Evolutionary conservation across 2,797 vertebrate genomes (phyloP).

Genomic region (Crocodylus rhombifer): DNA sequence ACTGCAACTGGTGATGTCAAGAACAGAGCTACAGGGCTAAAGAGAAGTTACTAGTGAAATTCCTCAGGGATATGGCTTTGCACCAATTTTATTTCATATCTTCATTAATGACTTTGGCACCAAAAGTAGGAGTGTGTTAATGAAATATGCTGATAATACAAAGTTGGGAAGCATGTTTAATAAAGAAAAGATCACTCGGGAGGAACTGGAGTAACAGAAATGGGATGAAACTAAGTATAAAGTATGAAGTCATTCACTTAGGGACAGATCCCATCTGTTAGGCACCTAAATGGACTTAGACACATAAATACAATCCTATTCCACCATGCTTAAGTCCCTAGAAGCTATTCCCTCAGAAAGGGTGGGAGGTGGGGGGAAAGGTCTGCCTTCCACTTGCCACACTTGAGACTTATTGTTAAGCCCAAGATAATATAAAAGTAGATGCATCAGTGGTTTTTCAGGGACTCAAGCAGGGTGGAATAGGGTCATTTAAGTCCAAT

Average conservation of each 20-base stretch:
- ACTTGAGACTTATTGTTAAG: no score
- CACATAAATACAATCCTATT: no score
- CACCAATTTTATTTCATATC: constrained; percentile 7
- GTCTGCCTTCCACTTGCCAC: no score
- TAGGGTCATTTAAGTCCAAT: no score
- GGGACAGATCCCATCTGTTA: no score
- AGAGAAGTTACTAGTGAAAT: background rate
- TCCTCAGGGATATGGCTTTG: background rate
- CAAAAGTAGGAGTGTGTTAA: background rate
- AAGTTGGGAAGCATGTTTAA: background rate
- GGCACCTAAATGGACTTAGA: no score
- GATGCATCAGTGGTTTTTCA: no score
- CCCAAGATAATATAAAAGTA: no score
- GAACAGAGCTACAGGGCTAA: background rate
- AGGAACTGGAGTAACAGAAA: background rate
- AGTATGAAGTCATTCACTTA: background rate
- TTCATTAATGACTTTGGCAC: constrained; percentile 9
- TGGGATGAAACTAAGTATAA: constrained; percentile 11
- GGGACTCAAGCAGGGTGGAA: no score
- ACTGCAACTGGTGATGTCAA: background rate
- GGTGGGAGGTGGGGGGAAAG: no score
- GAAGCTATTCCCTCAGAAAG: no score
- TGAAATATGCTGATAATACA: constrained; percentile 10
- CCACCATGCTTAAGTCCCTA: no score
- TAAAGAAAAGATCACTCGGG: constrained; percentile 30